Percentiles rank a stretch among this genome's conserved stretches.
Conservation (phyloP, 2,888 invertebrate species). For the Luffia ferchaultella region DNA sequence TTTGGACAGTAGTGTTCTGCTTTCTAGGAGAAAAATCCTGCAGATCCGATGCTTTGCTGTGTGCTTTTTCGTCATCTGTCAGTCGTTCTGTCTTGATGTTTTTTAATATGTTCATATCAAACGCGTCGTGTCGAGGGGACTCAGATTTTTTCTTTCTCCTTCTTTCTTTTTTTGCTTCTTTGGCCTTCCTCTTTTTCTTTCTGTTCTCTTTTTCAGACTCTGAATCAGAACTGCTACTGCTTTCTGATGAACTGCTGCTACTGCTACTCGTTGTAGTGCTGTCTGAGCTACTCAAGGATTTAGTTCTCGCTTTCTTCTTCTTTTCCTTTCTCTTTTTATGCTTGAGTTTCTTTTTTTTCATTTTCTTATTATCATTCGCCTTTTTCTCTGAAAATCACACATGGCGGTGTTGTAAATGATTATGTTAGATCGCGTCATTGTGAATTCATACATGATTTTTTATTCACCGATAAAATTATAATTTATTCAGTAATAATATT, state of each 20-base stretch:
- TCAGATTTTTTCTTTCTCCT: slow-evolving; percentile 31
- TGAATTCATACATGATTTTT: too few species aligned
- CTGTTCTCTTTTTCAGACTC: slow-evolving; percentile 24
- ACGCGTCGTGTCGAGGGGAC: slow-evolving; percentile 34
- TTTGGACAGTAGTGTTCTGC: slow-evolving; percentile 15
- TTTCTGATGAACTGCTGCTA: slow-evolving; percentile 18
- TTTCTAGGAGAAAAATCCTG: slow-evolving; percentile 37
- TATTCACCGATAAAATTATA: too few species aligned
- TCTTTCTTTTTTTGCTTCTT: slow-evolving; percentile 14
- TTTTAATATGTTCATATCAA: slow-evolving; percentile 48
- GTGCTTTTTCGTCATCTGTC: slow-evolving; percentile 42
- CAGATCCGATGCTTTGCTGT: slow-evolving; percentile 17
- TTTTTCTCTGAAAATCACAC: slow-evolving; percentile 19
- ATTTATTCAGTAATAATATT: too few species aligned
- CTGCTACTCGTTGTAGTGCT: slow-evolving; percentile 13
- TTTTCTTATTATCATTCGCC: slow-evolving; percentile 21
- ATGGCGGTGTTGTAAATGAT: too few species aligned
- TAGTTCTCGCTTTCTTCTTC: slow-evolving; percentile 34
- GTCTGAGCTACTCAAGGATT: slow-evolving; percentile 37
- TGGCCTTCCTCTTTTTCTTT: slow-evolving; percentile 15
- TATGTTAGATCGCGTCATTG: too few species aligned
- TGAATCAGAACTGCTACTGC: slow-evolving; percentile 28
- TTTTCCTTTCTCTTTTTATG: slow-evolving; percentile 42
- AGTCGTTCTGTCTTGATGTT: slow-evolving; percentile 52
- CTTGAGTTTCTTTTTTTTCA: slow-evolving; percentile 28